Evolutionary conservation across 2,888 invertebrate genomes (phyloP), one percentile per base, ranked within the genome.

Genomic region (Cerceris rybyensis): DNA sequence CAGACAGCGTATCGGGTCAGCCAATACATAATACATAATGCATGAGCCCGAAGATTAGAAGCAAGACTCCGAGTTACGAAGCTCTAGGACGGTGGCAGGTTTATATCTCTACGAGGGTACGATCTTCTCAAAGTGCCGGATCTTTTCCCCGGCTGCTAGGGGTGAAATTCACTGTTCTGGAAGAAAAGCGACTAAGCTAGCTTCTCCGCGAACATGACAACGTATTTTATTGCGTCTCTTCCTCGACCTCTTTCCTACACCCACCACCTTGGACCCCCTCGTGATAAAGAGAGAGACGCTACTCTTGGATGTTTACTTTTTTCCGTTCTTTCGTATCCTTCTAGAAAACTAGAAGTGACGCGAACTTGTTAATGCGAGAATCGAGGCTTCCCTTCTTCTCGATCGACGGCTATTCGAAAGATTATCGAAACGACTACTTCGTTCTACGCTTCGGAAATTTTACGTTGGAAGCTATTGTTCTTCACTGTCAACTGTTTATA

Each of bases 11-110:
- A 78, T 78, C 65, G 71, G 67, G 78, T 83, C 68, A 70, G 70
- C 69, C 78, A 72, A 87, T 87, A 83, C 84, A 87, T 88, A 87
- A 88, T 88, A 82, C 84, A 87, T 88, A 87, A 88, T 88, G 82
- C 84, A 87, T 86, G 69, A 61, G 70, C 46, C 67, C 60, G 75
- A 75, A 88, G 84, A 88, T 88, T 85, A 88, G 86, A 84, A 84
- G 79, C 68, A 80, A 63, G 49, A 65, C 72, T 58, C 50, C 55
- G 69, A 80, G 65, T 71, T 55, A 68, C 71, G 60, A 77, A 67
- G 65, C 57, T 72, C 58, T 71, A 63, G 60, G 52, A 70, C 65
- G 70, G 72, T 76, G 69, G 69, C 75, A 79, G 81, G 78, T 86
- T 85, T 83, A 82, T 85, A 83, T 84, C 83, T 28, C 69, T 52